phyloP scores from a whole-genome alignment of 2,113 vertebrate species.

The Chaetorhynchus papuensis region DNA sequence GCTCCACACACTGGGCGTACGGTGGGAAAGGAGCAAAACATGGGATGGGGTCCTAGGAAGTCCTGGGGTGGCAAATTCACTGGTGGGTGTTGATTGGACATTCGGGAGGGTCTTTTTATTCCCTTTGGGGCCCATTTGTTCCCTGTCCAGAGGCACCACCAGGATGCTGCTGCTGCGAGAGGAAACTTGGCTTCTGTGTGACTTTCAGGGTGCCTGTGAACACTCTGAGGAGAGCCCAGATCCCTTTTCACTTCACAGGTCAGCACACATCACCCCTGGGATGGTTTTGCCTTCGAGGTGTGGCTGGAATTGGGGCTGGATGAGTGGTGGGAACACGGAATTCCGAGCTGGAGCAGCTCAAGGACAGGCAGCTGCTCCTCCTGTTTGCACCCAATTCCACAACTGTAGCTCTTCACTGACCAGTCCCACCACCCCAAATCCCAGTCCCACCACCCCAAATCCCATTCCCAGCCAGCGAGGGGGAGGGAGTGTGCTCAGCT shows the following conservation, averaged over 20 bases:
- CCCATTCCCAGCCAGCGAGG: neutral
- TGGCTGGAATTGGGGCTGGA: neutral
- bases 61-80: neutral
- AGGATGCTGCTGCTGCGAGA: neutral
- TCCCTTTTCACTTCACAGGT: fast-evolving
- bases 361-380: neutral
- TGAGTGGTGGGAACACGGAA: fast-evolving
- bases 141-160: neutral
- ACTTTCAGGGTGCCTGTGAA: neutral
- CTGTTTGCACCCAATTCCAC: neutral
- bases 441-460: neutral
- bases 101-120: neutral
- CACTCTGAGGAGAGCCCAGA: neutral
- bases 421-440: neutral
- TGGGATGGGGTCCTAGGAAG: neutral
- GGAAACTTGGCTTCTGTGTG: neutral
- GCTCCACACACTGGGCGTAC: neutral
- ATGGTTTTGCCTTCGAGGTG: fast-evolving
- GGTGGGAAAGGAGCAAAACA: neutral
- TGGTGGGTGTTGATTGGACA: fast-evolving
- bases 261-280: neutral
- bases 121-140: neutral
- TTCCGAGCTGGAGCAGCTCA: neutral
- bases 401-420: fast-evolving
- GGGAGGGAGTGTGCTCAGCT: neutral